Evolutionary conservation across 2,888 invertebrate species (phyloP), one percentile per base, ranked within the genome.

Genomic region (Ichneumoninae sp.): DNA sequence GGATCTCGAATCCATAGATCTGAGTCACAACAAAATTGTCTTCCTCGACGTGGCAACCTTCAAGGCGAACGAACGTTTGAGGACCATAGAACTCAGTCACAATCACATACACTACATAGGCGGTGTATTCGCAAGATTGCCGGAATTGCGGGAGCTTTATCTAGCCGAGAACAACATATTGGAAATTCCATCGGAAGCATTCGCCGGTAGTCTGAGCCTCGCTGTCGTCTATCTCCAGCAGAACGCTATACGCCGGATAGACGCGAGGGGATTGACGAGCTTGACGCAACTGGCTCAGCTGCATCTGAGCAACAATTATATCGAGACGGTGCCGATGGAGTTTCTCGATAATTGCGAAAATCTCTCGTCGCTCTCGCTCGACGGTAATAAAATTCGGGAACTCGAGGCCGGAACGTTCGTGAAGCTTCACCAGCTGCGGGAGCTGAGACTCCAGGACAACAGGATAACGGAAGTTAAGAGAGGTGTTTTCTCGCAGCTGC

Each of bases 111-210:
- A 98, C 93, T 96, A 96, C 88, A 96, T 98, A 26, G 96, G 96
- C 86, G 97, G 97, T 0, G 96, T 98, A 0, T 98, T 98, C 93
- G 96, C 97, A 36, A 96, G 96, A 91, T 94, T 98, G 71, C 96
- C 96, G 0, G 96, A 97, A 87, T 94, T 98, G 50, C 95, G 96
- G 47, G 98, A 98, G 93, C 94, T 98, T 79, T 97, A 98, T 92
- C 94, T 98, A 22, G 97, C 97, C 0, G 98, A 98, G 93, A 98
- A 98, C 93, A 98, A 98, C 93, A 97, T 98, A 84, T 94, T 98
- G 44, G 97, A 97, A 92, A 95, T 98, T 89, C 96, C 97, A 0
- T 95, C 96, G 13, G 97, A 97, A 89, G 97, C 97, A 57, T 98
- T 97, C 91, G 95, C 95, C 19, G 97, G 97, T 86, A 97, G 97